Evolutionary conservation across 1,140 invertebrate species (phyloP).

Genomic region (Drosophila sulfurigaster): DNA sequence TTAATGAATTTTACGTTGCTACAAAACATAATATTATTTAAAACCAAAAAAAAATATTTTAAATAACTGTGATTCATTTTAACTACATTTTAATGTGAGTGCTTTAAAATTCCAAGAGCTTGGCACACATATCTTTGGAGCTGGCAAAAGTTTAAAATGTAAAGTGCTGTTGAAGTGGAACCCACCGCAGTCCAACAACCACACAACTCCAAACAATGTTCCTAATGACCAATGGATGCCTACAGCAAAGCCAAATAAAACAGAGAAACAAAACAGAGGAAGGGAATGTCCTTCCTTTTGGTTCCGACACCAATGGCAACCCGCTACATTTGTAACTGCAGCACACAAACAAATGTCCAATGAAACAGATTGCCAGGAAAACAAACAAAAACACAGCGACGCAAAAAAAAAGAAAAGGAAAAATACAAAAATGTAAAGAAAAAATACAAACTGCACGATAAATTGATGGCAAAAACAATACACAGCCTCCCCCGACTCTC

Average conservation of each 20-base stretch:
- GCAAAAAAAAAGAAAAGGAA: constrained; percentile 8
- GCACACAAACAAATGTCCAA: constrained; percentile 79
- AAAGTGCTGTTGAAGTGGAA: background rate
- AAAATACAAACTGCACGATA: constrained; percentile 63
- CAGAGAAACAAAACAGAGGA: background rate
- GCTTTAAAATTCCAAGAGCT: background rate
- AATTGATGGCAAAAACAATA: constrained; percentile 77
- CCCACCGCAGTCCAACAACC: constrained; percentile 13
- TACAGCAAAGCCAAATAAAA: constrained; percentile 55
- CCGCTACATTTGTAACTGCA: constrained; percentile 54
- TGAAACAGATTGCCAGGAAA: constrained; percentile 78
- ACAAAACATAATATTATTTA: background rate
- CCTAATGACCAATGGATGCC: constrained; percentile 72
- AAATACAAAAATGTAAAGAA: constrained; percentile 26
- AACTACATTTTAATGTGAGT: background rate
- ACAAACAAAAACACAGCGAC: constrained; percentile 62
- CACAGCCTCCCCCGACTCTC: constrained; percentile 18
- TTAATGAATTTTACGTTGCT: no score
- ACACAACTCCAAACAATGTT: constrained; percentile 61
- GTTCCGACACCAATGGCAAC: constrained; percentile 34
- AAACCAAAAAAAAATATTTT: background rate
- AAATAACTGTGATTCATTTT: background rate
- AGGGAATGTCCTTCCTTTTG: constrained; percentile 9
- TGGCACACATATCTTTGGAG: background rate
- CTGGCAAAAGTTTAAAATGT: background rate